Percentiles rank a stretch among this genome's conserved stretches.
phyloP scores from a whole-genome alignment of 2,113 vertebrate species.

The Hoplias malabaricus region DNA sequence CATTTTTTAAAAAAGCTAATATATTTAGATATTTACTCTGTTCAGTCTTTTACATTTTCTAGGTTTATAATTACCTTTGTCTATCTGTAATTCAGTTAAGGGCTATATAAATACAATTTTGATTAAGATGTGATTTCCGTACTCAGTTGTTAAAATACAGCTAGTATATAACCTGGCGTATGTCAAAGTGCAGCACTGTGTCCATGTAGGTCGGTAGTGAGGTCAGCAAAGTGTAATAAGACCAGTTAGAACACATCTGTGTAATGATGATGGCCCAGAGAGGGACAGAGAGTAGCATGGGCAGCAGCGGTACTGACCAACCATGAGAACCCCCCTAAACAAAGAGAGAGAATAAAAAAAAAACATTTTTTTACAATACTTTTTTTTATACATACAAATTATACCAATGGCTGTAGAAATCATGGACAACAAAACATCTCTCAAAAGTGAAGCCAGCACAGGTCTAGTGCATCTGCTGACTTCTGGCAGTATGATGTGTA shows the following conservation, averaged over 20 bases:
- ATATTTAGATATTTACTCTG: no score
- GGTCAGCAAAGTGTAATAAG: constrained; percentile 70
- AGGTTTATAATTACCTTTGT: no score
- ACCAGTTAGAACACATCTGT: constrained; percentile 77
- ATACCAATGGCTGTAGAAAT: no score
- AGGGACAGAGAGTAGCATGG: constrained; percentile 73
- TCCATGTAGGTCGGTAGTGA: constrained; percentile 81
- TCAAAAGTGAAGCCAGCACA: no score
- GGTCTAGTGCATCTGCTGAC: no score
- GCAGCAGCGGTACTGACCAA: constrained; percentile 69
- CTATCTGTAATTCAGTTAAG: no score
- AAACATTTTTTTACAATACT: not conserved
- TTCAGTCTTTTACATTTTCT: no score
- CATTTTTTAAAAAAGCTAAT: not conserved
- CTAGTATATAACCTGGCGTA: constrained; percentile 68
- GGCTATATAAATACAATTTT: not conserved
- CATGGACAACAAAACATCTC: no score
- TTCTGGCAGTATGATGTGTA: no score
- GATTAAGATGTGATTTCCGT: not conserved
- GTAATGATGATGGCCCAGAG: constrained; percentile 77
- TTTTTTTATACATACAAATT: no score
- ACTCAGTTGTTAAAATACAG: not conserved
- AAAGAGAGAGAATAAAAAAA: not conserved
- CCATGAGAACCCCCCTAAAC: constrained; percentile 70
- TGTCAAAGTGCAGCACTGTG: constrained; percentile 73